A percentile compares a stretch with the other conserved stretches of the same genome.
Evolutionary conservation across 2,797 vertebrate species (phyloP).

Genomic region (Pogoniulus pusillus): DNA sequence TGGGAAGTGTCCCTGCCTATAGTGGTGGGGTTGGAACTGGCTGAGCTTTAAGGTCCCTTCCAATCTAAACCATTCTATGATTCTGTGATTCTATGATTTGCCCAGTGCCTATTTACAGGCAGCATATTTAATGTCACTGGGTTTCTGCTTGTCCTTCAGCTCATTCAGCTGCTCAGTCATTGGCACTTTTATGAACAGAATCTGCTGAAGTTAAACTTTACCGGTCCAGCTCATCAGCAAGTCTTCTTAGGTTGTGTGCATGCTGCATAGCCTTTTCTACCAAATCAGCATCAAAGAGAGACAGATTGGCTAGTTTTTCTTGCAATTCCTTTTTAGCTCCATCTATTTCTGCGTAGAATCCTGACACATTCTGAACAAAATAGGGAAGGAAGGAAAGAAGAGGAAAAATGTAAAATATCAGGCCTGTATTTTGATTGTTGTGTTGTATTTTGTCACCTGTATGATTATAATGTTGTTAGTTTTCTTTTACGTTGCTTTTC

Average conservation of each 20-base stretch:
- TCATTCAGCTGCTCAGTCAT: background rate
- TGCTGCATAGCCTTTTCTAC: conserved; percentile 85
- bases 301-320: conserved; percentile 84
- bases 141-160: background rate
- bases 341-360: conserved; percentile 91
- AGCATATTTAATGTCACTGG: background rate
- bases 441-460: background rate
- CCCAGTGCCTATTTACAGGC: background rate
- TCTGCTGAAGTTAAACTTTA: conserved; percentile 68
- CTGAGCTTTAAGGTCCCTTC: too few species aligned
- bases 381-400: background rate
- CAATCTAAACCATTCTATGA: too few species aligned
- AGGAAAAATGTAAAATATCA: background rate
- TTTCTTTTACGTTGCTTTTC: background rate
- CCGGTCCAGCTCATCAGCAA: conserved; percentile 85
- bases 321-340: conserved; percentile 84
- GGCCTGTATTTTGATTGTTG: background rate
- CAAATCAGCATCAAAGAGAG: conserved; percentile 82
- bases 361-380: conserved; percentile 82
- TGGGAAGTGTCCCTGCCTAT: too few species aligned
- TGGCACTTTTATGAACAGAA: background rate
- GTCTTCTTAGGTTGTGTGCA: conserved; percentile 80
- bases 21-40: too few species aligned
- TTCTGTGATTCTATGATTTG: background rate
- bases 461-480: background rate